Base-by-base conservation (phyloP, 2,113 vertebrate species). In the Nannobrachium achirus region DNA sequence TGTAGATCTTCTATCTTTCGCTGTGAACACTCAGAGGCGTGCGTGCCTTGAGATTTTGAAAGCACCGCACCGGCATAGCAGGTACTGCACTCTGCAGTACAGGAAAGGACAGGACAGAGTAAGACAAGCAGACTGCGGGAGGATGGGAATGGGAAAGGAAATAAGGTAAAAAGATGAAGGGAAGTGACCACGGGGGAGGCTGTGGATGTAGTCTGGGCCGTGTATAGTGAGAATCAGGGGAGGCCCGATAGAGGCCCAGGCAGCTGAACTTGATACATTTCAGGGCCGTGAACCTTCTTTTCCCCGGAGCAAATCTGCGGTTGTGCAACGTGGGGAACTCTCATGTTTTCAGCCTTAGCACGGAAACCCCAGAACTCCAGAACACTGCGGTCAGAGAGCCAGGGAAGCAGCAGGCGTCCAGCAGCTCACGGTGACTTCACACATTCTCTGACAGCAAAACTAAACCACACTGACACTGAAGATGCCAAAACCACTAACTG, bases 201-300 rank as follows among this genome's bases (percentile, higher is more conserved):
- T 15, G 45, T n/a, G 76, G 73, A 73, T 64, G 75, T 87, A 75
- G 70, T 78, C 48, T 66, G 46, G 49, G 76, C 71, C 8, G 18
- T n/a, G n/a, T 52, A 71, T 69, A 81, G 67, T 8, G 0, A 63
- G 53, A 73, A 57, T 69, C 57, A 61, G 50, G 70, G 59, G 69
- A 73, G 76, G 78, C 56, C 75, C 61, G 20, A 40, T 53, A 65
- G 59, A 70, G 48, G 59, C 63, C 55, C 25, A 66, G 42, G 15
- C 66, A 77, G 53, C 76, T 82, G 81, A 88, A 86, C 68, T 78
- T 83, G 81, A 88, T 84, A 82, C 66, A 86, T 83, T 80, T 87
- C 66, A 69, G 60, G 71, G 63, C 78, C 18, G 16, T 84, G 78
- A 88, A 81, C 65, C 69, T 81, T 83, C 18, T 49, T 84, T 80